phyloP scores from a whole-genome alignment of 2,888 invertebrate genomes.

The Heliconius sara region DNA sequence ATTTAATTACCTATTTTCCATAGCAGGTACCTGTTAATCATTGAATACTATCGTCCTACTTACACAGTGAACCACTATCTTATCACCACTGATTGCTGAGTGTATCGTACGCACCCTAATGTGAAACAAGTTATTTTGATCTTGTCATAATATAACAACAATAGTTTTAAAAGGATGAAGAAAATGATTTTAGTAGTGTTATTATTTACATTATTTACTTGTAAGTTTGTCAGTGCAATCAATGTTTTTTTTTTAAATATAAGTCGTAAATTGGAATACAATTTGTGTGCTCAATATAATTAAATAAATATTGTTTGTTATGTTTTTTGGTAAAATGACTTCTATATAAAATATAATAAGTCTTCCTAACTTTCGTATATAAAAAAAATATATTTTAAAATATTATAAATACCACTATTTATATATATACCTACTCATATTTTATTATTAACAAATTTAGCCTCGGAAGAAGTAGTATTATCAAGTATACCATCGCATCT shows the following conservation, averaged over 20 bases:
- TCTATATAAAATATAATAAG: no score
- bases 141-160: constrained; percentile 47
- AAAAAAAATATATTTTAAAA: background rate
- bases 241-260: background rate
- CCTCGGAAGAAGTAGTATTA: constrained; percentile 61
- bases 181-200: constrained; percentile 51
- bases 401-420: background rate
- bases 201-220: constrained; percentile 48
- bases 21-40: constrained; percentile 14
- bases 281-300: background rate
- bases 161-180: constrained; percentile 57
- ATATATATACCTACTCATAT: background rate
- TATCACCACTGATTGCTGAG: constrained; percentile 59
- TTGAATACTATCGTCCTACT: constrained; percentile 49
- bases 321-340: background rate
- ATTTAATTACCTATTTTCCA: constrained; percentile 19
- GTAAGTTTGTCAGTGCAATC: constrained; percentile 57
- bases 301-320: background rate
- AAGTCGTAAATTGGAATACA: no score
- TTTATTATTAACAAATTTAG: constrained; percentile 50
- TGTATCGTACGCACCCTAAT: constrained; percentile 38
- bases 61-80: constrained; percentile 67
- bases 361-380: no score
- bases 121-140: constrained; percentile 41
- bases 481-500: constrained; percentile 84